These are phyloP conservation scores for Hemibagrus wyckioides DNA, from an alignment of 2,113 vertebrate species.

Conservation along the genomic window DNA sequence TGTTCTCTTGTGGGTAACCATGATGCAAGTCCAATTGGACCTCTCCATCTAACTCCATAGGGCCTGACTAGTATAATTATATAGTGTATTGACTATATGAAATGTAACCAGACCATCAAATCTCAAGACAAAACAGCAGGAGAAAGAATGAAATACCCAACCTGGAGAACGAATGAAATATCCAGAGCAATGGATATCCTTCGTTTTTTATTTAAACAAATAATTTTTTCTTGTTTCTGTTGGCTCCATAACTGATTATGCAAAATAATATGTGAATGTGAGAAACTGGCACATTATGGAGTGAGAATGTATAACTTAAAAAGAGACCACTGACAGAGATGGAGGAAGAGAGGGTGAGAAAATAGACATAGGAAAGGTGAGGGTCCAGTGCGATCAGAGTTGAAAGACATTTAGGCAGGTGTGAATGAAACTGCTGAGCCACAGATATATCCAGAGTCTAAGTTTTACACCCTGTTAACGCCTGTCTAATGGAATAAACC, in stretches of 20 bases:
- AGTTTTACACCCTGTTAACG: slow-evolving; percentile 56
- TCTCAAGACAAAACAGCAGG: neutral
- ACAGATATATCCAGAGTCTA: slow-evolving; percentile 48
- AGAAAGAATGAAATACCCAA: too few relatives aligned
- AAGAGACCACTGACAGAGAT: neutral
- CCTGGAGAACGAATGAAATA: neutral
- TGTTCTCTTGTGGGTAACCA: slow-evolving; percentile 5
- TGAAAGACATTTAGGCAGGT: slow-evolving; percentile 69
- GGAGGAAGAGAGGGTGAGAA: slow-evolving; percentile 14
- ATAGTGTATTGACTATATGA: neutral
- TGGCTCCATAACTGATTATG: neutral
- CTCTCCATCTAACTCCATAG: neutral
- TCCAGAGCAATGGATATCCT: neutral
- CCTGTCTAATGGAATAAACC: slow-evolving; percentile 56
- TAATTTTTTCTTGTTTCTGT: neutral
- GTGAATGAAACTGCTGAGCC: slow-evolving; percentile 64
- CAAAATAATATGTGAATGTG: slow-evolving; percentile 1
- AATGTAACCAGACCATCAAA: neutral
- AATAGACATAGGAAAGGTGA: slow-evolving; percentile 7
- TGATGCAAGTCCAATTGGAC: neutral
- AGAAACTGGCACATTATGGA: neutral
- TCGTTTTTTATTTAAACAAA: neutral
- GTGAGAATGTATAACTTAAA: slow-evolving; percentile 25
- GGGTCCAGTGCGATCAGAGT: slow-evolving; percentile 40
- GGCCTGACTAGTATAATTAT: neutral